Evolutionary conservation across 2,797 vertebrate genomes (phyloP).

Genomic region (Lacerta viridis): DNA sequence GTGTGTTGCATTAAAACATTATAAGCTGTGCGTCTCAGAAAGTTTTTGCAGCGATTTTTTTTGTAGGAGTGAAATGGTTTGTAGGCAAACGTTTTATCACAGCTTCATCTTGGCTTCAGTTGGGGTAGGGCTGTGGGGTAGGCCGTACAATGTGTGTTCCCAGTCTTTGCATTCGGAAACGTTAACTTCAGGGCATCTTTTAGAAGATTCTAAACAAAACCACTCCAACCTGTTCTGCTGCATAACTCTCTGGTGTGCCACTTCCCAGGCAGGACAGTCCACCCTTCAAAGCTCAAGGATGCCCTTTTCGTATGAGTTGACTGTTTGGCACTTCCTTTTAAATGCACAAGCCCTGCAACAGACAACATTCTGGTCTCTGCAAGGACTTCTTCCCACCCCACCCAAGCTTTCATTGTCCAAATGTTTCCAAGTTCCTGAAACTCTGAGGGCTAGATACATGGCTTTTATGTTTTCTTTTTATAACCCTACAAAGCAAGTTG

Average conservation of each 20-base stretch:
- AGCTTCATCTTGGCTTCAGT: neutral
- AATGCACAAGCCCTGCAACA: too few species aligned
- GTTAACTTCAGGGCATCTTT: neutral
- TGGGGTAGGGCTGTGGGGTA: neutral
- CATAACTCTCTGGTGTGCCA: conserved; percentile 7
- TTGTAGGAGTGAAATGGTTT: neutral
- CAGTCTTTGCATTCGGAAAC: neutral
- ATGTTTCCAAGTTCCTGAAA: neutral
- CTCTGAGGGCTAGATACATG: neutral
- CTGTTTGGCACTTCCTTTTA: neutral
- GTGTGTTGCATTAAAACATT: neutral
- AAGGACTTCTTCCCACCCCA: neutral
- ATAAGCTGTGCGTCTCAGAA: neutral
- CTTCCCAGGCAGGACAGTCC: neutral
- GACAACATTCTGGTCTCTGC: neutral
- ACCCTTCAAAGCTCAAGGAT: neutral
- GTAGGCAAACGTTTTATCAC: neutral
- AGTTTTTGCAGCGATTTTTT: neutral
- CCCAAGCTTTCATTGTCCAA: neutral
- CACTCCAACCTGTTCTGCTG: conserved; percentile 1
- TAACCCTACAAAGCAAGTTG: neutral
- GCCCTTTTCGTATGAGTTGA: neutral
- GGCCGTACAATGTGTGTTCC: neutral
- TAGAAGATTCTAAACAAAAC: neutral
- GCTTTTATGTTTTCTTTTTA: neutral